phyloP scores from a whole-genome alignment of 2,113 vertebrate species.

The Globicephala melas region DNA sequence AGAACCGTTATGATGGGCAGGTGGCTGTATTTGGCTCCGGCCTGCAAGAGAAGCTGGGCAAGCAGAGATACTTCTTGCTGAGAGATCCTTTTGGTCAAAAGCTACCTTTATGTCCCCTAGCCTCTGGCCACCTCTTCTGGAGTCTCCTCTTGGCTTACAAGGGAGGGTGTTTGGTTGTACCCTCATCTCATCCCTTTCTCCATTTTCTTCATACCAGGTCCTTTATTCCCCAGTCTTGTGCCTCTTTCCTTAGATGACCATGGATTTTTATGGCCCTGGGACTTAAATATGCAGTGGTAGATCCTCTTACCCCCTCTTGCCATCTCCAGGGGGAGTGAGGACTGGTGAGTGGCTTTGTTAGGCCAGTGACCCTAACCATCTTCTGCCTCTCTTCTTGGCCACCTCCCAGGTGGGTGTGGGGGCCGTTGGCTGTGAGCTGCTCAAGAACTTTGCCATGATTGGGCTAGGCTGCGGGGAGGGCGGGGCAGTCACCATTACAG shows the following conservation, averaged over 20 bases:
- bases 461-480: no score
- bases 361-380: no score
- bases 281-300: not conserved
- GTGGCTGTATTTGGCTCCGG: conserved; percentile 89
- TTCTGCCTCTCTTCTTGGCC: no score
- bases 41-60: conserved; percentile 86
- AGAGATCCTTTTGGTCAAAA: conserved; percentile 31
- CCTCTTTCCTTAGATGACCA: not conserved
- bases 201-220: not conserved
- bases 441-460: no score
- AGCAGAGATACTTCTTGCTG: conserved; percentile 92
- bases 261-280: not conserved
- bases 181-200: not conserved
- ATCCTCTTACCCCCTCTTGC: no score
- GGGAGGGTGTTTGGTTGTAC: not conserved
- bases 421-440: no score
- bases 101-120: not conserved
- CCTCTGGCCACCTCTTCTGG: not conserved
- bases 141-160: not conserved
- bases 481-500: conserved; percentile 87
- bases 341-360: no score
- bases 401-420: no score
- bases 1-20: conserved; percentile 90
- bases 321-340: no score
- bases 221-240: no score